Evolutionary conservation across 2,888 invertebrate species (phyloP).

Genomic region (Acleris holmiana): DNA sequence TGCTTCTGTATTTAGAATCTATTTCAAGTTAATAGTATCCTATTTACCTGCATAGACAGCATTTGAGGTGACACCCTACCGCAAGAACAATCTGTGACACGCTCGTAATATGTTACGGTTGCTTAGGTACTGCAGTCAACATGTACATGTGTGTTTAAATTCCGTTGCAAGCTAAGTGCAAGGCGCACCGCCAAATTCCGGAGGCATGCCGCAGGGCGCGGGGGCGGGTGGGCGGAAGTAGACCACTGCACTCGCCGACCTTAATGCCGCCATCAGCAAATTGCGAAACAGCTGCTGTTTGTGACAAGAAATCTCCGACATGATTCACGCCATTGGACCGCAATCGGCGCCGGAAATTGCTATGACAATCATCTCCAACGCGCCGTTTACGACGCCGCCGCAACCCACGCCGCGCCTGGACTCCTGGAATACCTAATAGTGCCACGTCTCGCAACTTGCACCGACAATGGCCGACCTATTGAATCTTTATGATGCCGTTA

Average conservation of each 20-base stretch:
- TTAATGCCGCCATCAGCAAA: constrained; percentile 82
- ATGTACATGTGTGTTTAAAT: constrained; percentile 51
- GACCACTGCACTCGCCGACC: constrained; percentile 75
- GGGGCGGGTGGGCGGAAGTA: constrained; percentile 53
- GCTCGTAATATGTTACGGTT: constrained; percentile 51
- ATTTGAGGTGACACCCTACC: constrained; percentile 38
- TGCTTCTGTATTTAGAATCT: background rate
- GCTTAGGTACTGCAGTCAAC: constrained; percentile 45
- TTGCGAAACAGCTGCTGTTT: constrained; percentile 79
- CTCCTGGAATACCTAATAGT: constrained; percentile 19
- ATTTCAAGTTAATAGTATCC: background rate
- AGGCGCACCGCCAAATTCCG: constrained; percentile 78
- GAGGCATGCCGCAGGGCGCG: constrained; percentile 68
- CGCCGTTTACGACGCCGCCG: constrained; percentile 48
- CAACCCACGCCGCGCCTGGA: constrained; percentile 26
- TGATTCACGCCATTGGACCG: constrained; percentile 71
- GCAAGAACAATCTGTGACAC: constrained; percentile 41
- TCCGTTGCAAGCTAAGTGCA: constrained; percentile 65
- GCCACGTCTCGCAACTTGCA: constrained; percentile 15
- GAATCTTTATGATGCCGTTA: constrained; percentile 52
- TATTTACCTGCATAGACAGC: constrained; percentile 19
- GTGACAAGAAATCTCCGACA: constrained; percentile 76
- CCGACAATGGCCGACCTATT: constrained; percentile 16
- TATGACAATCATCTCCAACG: constrained; percentile 60
- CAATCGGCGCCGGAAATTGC: constrained; percentile 63